A percentile compares a stretch with the other conserved stretches of the same genome.
phyloP scores from a whole-genome alignment of 2,888 invertebrate species.

The Tenthredo amoena region DNA sequence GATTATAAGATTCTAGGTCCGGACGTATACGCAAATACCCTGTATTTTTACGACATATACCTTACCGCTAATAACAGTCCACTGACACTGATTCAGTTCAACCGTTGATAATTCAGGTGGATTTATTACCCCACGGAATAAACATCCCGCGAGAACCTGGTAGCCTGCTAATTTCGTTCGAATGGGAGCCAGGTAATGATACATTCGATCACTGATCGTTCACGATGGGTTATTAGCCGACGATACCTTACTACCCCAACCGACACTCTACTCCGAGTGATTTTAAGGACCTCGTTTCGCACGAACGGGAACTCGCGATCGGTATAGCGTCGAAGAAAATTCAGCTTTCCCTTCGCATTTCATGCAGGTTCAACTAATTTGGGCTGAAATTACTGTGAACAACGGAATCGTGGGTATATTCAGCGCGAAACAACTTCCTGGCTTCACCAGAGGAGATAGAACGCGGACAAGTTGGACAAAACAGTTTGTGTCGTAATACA shows the following conservation, averaged over 20 bases:
- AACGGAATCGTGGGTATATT: background rate
- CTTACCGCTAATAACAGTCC: constrained; percentile 44
- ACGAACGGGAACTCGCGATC: background rate
- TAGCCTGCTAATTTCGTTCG: constrained; percentile 48
- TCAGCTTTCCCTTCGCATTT: background rate
- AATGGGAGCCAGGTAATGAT: constrained; percentile 49
- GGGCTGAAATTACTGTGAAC: background rate
- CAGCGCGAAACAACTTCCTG: background rate
- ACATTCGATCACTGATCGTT: constrained; percentile 48
- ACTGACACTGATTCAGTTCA: constrained; percentile 46
- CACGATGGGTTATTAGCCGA: constrained; percentile 45
- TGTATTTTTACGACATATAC: constrained; percentile 42
- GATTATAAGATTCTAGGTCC: constrained; percentile 44
- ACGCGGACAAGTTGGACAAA: constrained; percentile 17
- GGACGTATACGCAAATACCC: constrained; percentile 44
- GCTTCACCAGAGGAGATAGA: background rate
- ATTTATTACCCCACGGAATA: constrained; percentile 37
- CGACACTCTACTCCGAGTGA: background rate
- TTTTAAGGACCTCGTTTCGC: background rate
- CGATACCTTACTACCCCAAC: background rate
- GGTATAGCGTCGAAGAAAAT: background rate
- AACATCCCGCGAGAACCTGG: constrained; percentile 44
- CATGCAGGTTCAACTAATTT: background rate
- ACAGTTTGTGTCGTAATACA: background rate
- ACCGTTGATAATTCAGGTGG: constrained; percentile 50